These are phyloP conservation scores for Paradoxurus hermaphroditus DNA, from an alignment of 2,113 vertebrate species.

Conservation along the genomic window DNA sequence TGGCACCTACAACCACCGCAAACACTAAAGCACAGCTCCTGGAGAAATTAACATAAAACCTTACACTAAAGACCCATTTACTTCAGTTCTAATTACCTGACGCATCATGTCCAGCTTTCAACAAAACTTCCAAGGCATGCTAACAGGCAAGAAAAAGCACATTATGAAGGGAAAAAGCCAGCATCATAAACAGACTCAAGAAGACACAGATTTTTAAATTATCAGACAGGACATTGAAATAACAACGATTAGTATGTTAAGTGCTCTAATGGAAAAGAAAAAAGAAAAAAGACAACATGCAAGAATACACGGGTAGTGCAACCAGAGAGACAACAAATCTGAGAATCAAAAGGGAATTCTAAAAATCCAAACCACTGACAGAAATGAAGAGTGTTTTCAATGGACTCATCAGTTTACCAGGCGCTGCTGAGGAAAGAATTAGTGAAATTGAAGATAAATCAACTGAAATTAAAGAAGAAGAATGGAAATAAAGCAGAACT, in stretches of 20 bases:
- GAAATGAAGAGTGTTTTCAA: neutral
- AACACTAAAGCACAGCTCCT: neutral
- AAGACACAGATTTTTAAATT: neutral
- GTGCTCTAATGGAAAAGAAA: neutral
- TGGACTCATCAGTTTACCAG: neutral
- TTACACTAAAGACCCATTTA: neutral
- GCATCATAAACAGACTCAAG: neutral
- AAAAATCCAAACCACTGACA: neutral
- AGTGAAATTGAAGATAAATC: neutral
- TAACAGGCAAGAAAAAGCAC: neutral
- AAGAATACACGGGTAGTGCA: neutral
- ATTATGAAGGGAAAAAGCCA: neutral
- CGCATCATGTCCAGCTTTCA: neutral
- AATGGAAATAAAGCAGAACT: neutral
- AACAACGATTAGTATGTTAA: neutral
- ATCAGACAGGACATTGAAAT: neutral
- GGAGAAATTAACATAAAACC: neutral
- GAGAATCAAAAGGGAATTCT: neutral
- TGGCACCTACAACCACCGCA: neutral
- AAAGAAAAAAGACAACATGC: neutral
- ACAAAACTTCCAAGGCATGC: neutral
- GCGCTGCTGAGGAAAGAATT: neutral
- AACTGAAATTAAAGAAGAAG: neutral
- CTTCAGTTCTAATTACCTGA: neutral
- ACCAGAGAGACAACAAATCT: neutral